Evolutionary conservation across 2,888 invertebrate species (phyloP).

Genomic region (Branchellion lobata): DNA sequence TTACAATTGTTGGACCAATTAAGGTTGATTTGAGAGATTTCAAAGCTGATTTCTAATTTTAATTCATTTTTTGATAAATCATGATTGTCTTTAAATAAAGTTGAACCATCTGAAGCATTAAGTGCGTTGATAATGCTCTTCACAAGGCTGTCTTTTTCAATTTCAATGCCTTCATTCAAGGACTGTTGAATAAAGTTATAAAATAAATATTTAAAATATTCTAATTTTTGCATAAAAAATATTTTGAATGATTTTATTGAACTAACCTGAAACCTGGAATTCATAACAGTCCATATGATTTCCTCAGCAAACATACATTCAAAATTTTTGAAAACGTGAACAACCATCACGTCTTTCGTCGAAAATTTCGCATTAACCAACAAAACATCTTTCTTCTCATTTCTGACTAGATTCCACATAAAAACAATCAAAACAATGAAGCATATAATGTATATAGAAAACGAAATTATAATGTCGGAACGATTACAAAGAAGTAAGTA

Average conservation of each 20-base stretch:
- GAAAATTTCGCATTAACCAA: too few relatives aligned
- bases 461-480: too few relatives aligned
- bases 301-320: not conserved
- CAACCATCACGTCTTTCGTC: too few relatives aligned
- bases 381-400: too few relatives aligned
- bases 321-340: too few relatives aligned
- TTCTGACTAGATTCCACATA: too few relatives aligned
- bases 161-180: conserved; percentile 24
- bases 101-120: too few relatives aligned
- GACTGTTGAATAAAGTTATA: not conserved
- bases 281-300: not conserved
- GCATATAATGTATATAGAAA: too few relatives aligned
- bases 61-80: not conserved
- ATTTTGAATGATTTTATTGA: not conserved
- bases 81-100: not conserved
- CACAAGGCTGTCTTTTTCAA: not conserved
- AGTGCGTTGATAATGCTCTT: not conserved
- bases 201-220: not conserved
- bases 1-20: not conserved
- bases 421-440: too few relatives aligned
- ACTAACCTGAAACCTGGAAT: conserved; percentile 12
- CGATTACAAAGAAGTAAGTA: too few relatives aligned
- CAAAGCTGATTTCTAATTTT: not conserved
- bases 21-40: not conserved
- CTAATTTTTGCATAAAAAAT: too few relatives aligned